Evolutionary conservation across 2,797 vertebrate genomes (phyloP), one percentile per base, ranked within the genome.

Genomic region (Micrastur ruficollis): DNA sequence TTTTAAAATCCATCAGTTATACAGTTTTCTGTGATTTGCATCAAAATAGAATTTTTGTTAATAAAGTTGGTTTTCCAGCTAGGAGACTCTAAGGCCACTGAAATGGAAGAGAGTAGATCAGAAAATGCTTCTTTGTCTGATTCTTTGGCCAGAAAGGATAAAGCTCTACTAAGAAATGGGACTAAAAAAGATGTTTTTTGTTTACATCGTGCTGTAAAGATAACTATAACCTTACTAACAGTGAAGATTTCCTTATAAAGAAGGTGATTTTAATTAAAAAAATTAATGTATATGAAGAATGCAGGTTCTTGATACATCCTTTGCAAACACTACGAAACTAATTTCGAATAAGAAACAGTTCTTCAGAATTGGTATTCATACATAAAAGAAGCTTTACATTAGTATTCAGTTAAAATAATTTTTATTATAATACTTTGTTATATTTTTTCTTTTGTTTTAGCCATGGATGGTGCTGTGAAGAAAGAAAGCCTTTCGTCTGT

Each of bases 401-500:
- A 86, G 32, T 71, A 92, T 97, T 95, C 73, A 89, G 31, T 96
- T 97, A 86, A 95, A 97, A 81, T 87, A 0, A 7, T 93, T 47
- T 81, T 96, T 96, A 63, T 87, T 47, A 42, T 93, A 86, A 78
- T 74, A 68, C 55, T 90, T 94, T 73, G 92, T 94, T 87, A 40
- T 92, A 88, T 93, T 62, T 86, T 92, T 95, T 96, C 36, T 16
- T 95, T 95, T 89, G 97, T 97, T 98, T 95, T 96, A 99, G 99
- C 95, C 19, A 92, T 92, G 34, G 98, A 98, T 97, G 94, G 89
- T 94, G 98, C 96, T 81, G 93, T 98, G 87, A 97, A 97, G 94
- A 97, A 94, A 26, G 98, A 97, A 62, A 97, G 36, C 29, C 98
- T 99, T 95, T 98, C 99, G 42, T 93, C 98, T 73, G 96, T 99